Base-by-base conservation (phyloP, 2,888 invertebrate genomes). In the Pachydiplax longipennis region DNA sequence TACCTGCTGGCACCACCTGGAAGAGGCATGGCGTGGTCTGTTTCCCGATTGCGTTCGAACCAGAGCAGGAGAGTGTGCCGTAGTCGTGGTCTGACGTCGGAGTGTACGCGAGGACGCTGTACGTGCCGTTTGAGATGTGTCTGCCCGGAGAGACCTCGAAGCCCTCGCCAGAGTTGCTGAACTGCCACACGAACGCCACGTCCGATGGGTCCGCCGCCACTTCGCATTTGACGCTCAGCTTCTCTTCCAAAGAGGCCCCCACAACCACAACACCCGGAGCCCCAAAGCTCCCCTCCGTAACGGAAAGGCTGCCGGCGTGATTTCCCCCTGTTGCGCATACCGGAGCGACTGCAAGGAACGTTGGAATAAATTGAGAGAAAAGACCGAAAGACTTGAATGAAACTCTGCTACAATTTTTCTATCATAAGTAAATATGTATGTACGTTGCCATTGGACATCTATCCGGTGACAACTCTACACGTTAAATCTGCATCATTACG, bases 1-100 rank as follows among this genome's bases (percentile, higher is more conserved):
- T 93, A 98, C 98, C 98, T 92, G 98, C 98, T 90, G 98, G 96
- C 73, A 98, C 97, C 94, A 98, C 97, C 94, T 98, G 98, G 94
- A 98, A 98, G 93, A 98, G 95, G 93, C 98, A 98, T 15, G 98
- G 98, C 92, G 96, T 95, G 92, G 96, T 94, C 94, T 98, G 98
- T 91, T 96, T 95, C 92, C 98, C 98, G 91, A 98, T 97, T 92
- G 96, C 95, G 94, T 98, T 98, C 92, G 96, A 95, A 18, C 98
- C 98, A 95, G 97, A 96, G 94, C 98, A 98, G 65, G 97, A 97
- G 91, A 98, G 94, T 31, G 97, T 97, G 91, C 98, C 98, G 94
- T 98, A 98, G 95, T 98, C 98, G 94, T 97, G 94, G 92, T 96
- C 96, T n/a, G 95, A 95, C 82, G 94, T 94, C 53, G 96, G 95